Evolutionary conservation across 2,113 vertebrate species (phyloP), one percentile per base, ranked within the genome.

Genomic region (Sorex araneus): DNA sequence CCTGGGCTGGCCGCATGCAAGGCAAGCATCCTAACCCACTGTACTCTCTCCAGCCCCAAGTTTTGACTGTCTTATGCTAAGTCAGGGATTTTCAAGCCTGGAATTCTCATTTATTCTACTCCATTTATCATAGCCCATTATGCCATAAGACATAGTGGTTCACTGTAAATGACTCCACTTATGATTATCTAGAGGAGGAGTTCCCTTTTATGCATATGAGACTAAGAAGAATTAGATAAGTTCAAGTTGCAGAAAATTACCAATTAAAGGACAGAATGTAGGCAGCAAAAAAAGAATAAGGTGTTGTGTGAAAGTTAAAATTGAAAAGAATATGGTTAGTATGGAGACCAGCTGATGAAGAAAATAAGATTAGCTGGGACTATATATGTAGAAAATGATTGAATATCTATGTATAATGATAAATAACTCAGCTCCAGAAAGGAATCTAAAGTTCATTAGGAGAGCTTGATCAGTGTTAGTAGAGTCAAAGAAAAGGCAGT

Each of bases 61-160:
- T 95, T 85, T 84, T 80, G 78, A 87, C 70, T 91, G 91, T 84
- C 34, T 95, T 91, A 70, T 64, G n/a, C 28, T 87, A 73, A 50
- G 47, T 87, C 76, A 69, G 77, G 73, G 34, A 25, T 91, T 89
- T 79, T 57, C n/a, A 85, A 45, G 47, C n/a, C 66, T 83, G 80
- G 28, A 83, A 60, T 93, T 94, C 45, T 40, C 88, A 8, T 77
- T 54, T 90, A 45, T 18, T 18, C 50, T 54, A 54, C 2, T 54
- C 4, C 50, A 54, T 54, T 54, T 54, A 54, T 54, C 16, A 54
- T 40, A 34, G 67, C 76, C 30, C 6, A 67, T 77, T 57, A 67
- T 12, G 2, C 23, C 3, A 60, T 27, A 30, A 54, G 70, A 91
- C 93, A 87, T 43, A n/a, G 50, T 81, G 30, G 71, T 64, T 89